phyloP scores from a whole-genome alignment of 1,140 invertebrate species.

The Oreohelix idahoensis region DNA sequence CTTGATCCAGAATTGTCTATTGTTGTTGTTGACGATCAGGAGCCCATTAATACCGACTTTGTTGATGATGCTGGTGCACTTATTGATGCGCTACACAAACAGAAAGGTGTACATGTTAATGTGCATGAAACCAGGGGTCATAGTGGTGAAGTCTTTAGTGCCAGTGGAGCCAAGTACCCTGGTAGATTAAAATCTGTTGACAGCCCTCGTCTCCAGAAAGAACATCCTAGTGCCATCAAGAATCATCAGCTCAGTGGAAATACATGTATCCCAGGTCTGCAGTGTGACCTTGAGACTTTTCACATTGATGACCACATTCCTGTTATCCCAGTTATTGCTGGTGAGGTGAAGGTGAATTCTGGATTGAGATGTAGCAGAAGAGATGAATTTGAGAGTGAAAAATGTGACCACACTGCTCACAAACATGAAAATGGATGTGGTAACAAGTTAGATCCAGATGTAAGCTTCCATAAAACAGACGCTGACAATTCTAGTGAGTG shows the following conservation, averaged over 20 bases:
- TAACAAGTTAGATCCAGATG: neutral
- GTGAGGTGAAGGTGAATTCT: neutral
- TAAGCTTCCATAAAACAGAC: neutral
- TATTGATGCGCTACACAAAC: constrained; percentile 15
- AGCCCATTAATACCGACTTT: constrained; percentile 16
- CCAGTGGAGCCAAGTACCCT: neutral
- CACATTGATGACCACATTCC: constrained; percentile 55
- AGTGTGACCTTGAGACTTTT: constrained; percentile 58
- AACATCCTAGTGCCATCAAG: constrained; percentile 63
- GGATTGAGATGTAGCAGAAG: constrained; percentile 4
- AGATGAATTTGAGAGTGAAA: constrained; percentile 8
- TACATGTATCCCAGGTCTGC: constrained; percentile 50
- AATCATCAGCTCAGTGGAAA: constrained; percentile 60
- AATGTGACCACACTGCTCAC: neutral
- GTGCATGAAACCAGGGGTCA: neutral
- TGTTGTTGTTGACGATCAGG: constrained; percentile 46
- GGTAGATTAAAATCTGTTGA: constrained; percentile 51
- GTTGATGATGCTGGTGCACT: constrained; percentile 25
- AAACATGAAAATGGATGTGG: neutral
- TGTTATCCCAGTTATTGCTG: constrained; percentile 33
- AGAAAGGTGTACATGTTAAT: neutral
- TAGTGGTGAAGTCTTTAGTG: neutral
- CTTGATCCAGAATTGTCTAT: constrained; percentile 10
- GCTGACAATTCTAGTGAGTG: neutral
- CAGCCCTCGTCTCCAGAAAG: constrained; percentile 54